Base-by-base conservation (phyloP, 2,888 invertebrate species). In the Alitta virens region DNA sequence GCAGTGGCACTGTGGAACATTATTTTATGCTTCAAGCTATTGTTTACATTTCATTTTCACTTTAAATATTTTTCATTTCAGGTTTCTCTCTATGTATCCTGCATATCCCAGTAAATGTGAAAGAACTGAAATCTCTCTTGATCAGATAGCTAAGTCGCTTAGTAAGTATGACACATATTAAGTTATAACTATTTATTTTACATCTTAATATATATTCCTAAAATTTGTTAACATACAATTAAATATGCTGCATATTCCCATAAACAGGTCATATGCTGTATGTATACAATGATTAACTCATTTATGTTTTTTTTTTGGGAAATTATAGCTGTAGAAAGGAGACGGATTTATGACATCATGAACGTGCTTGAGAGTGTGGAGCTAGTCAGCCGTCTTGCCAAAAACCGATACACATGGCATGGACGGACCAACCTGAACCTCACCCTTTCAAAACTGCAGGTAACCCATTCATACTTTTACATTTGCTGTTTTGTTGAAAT, bases 311-410 rank as follows among this genome's bases (percentile, higher is more conserved):
- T 33, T 33, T 12, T 54, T 25, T 27, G 25, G 25, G 3, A 60
- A 42, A 54, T 16, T 21, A 14, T 60, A 71, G 70, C 60, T 42
- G 88, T 88, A 7, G 89, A 88, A 73, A 86, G 89, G 69, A 82
- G 89, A 40, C 83, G 89, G 72, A 88, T 89, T 80, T 89, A 89
- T 81, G 89, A 89, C 76, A 89, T 89, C 69, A 88, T 89, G 60
- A 89, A 89, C 81, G 88, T 89, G 60, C 79, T 89, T 65, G 89
- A 89, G 79, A 88, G 89, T 71, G 86, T 89, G 77, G 87, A 88
- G 71, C 88, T 89, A 83, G 87, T 89, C 62, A 86, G 87, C 40
- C 86, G 82, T 56, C 64, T 77, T 16, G 82, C 80, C 53, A 89
- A 89, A 79, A 89, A 89, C 78, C 86, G 86, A 66, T 89, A 89